Base-by-base conservation (phyloP, 2,113 vertebrate genomes). In the Chionomys nivalis region DNA sequence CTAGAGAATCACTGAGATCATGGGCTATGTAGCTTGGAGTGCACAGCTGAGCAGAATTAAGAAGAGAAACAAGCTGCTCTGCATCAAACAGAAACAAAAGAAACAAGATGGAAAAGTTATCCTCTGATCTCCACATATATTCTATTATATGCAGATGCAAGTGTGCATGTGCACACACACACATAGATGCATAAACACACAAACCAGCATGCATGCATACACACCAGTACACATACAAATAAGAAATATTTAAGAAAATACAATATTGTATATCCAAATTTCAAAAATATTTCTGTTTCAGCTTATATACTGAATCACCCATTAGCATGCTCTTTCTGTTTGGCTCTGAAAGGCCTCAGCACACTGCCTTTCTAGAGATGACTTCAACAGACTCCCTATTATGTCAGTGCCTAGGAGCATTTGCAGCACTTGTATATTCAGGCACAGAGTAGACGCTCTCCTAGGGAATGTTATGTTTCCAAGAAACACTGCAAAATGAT, bases 381-480 rank as follows among this genome's bases (percentile, higher is more conserved):
- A 82, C 17, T 73, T 91, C 76, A 75, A 66, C 28, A 79, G 21
- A 94, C 81, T 85, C 49, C 4, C 1, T 42, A 17, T 72, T 87
- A 42, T 88, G 65, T 72, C 19, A 90, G 39, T 82, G 93, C 28
- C 47, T 72, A 26, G 28, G 87, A 36, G 52, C 21, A 58, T 8
- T 75, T 9, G 14, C 31, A 83, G 16, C 10, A 63, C 24, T 73
- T 73, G 21, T 47, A n/a, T 82, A 89, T 91, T 76, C 44, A 95
- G 79, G 9, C 47, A 65, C 5, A 94, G 61, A 90, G 3, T 52
- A 14, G 52, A 52, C 52, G 3, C 52, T 52, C 17, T 87, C 65
- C 26, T 61, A 79, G 63, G 91, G 39, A 97, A 97, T 36, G n/a
- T 77, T 77, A 83, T 44, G 66, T 90, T 96, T 96, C 42, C 10